These are phyloP conservation scores for Muschampia plurimacula DNA, from an alignment of 2,888 invertebrate species.

Conservation along the genomic window DNA sequence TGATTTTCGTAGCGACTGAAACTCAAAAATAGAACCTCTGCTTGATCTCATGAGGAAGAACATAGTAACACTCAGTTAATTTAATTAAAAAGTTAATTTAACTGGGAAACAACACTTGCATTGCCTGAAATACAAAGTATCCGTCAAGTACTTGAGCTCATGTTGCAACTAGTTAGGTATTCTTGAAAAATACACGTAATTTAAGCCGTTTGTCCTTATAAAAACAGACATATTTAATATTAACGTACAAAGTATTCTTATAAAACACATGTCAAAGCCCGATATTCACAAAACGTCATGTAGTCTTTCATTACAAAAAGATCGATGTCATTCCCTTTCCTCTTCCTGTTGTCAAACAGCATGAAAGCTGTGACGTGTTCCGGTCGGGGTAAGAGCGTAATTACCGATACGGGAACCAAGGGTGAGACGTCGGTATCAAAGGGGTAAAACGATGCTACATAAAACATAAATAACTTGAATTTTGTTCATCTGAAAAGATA, in stretches of 20 bases:
- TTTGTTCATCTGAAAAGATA: too few species aligned
- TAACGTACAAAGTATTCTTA: background rate
- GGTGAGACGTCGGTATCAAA: background rate
- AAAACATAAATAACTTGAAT: background rate
- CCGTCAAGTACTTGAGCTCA: too few species aligned
- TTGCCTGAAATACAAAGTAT: too few species aligned
- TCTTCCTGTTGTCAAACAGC: conserved; percentile 31
- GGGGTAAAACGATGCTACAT: background rate
- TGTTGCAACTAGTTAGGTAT: too few species aligned
- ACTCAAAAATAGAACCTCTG: too few species aligned
- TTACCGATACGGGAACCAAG: conserved; percentile 17
- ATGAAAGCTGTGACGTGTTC: conserved; percentile 14
- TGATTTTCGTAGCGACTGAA: too few species aligned
- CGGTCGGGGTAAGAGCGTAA: conserved; percentile 27
- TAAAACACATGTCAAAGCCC: conserved; percentile 1
- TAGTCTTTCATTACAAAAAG: background rate
- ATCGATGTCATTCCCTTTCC: conserved; percentile 26
- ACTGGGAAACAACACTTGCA: too few species aligned
- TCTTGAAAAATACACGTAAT: too few species aligned
- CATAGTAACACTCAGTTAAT: too few species aligned
- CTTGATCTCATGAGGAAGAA: too few species aligned
- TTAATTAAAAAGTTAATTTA: too few species aligned
- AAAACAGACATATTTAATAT: background rate
- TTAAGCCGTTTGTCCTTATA: too few species aligned
- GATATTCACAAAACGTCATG: background rate